Conservation (phyloP, 2,888 invertebrate species). For the Oscheius sp. region DNA sequence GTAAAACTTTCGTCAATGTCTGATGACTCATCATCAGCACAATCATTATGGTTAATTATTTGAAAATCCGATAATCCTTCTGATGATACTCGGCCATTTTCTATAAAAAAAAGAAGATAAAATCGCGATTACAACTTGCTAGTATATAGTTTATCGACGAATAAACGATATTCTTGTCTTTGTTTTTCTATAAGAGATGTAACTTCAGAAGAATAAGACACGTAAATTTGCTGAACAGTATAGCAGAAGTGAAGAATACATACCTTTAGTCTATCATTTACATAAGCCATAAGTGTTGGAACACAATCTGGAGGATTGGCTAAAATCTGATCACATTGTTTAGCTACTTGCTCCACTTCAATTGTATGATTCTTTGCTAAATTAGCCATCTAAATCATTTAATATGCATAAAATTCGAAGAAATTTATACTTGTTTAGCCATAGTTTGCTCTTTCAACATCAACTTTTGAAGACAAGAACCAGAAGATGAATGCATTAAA, state of each 20-base stretch:
- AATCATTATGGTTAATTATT: conserved; percentile 12
- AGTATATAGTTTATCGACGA: conserved; percentile 38
- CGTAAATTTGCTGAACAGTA: conserved; percentile 49
- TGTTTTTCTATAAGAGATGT: conserved; percentile 56
- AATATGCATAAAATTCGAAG: background rate
- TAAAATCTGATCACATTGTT: conserved; percentile 53
- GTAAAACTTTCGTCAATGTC: conserved; percentile 65
- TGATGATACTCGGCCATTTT: background rate
- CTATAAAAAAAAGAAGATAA: conserved; percentile 3
- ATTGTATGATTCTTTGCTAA: conserved; percentile 58
- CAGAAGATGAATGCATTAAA: conserved; percentile 34
- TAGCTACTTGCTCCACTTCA: conserved; percentile 57
- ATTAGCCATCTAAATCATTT: conserved; percentile 49
- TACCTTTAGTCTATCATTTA: conserved; percentile 63
- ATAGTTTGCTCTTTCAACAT: conserved; percentile 58
- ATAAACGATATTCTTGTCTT: conserved; percentile 42
- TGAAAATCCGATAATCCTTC: background rate
- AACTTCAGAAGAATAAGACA: conserved; percentile 59
- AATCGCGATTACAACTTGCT: background rate
- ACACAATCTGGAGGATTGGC: conserved; percentile 41
- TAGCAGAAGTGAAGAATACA: background rate
- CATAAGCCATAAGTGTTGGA: conserved; percentile 56
- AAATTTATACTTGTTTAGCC: conserved; percentile 53
- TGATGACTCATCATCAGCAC: background rate
- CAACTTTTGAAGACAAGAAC: conserved; percentile 40